Evolutionary conservation across 1,140 invertebrate species (phyloP), one percentile per base, ranked within the genome.

Genomic region (Triops cancriformis): DNA sequence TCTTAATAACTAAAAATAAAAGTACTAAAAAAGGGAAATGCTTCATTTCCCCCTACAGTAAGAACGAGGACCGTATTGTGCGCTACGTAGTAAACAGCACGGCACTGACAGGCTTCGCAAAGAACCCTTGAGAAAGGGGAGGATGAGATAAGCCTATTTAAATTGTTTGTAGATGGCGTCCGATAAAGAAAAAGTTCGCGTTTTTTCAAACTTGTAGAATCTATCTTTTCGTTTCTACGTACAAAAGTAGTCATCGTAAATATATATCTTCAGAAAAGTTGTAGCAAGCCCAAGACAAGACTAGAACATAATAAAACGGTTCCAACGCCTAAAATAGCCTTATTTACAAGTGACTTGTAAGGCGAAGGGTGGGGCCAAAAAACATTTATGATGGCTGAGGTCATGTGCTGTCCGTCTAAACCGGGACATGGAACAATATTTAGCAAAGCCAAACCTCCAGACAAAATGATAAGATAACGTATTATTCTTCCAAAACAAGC

Each of bases 351-450:
- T 18, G 51, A 64, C 18, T 64, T 64, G 23, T 64, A 64, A n/a
- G 51, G 51, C 51, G 51, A 64, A n/a, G 51, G 51, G 6, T 64
- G 51, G 3, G 14, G 51, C 51, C 9, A 14, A 64, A 64, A 64
- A 0, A 64, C 23, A 64, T 64, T 64, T n/a, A 64, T 64, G 18
- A 64, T 1, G 18, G 51, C 51, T 64, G 23, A 64, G 51, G 18
- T 64, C 51, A 64, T 64, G 51, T 64, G 51, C 23, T 64, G 51
- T 18, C 51, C 51, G 18, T 64, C 51, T 18, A 64, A 23, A 64
- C 51, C 51, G 51, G 51, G 51, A 64, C 51, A 64, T n/a, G 51
- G 51, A 18, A 64, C 51, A 64, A 64, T 64, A 64, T 64, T 64
- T 64, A 64, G 23, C 51, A 64, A 64, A 23, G 51, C 51, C 2